Evolutionary conservation across 2,797 vertebrate species (phyloP).

Genomic region (Meda fulgida): DNA sequence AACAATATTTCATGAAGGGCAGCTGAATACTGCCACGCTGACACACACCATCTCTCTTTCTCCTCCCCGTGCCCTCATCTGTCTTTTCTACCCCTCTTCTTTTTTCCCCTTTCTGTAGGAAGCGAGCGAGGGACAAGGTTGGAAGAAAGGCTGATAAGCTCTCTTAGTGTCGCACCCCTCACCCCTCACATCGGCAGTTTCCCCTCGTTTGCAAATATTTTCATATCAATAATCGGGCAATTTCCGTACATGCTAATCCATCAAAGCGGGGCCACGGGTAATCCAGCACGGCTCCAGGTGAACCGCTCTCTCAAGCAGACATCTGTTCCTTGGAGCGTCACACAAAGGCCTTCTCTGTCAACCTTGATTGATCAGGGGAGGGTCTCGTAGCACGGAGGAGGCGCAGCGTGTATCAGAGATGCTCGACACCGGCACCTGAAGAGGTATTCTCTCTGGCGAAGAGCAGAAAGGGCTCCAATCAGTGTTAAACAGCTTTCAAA

Average conservation of each 20-base stretch:
- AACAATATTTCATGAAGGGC: conserved; percentile 88
- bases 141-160: conserved; percentile 59
- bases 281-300: conserved; percentile 93
- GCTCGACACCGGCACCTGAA: conserved; percentile 77
- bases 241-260: conserved; percentile 99
- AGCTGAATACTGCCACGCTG: conserved; percentile 77
- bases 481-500: conserved; percentile 78
- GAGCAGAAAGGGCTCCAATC: conserved; percentile 79
- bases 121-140: conserved; percentile 46
- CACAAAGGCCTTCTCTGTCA: conserved; percentile 94
- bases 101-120: conserved; percentile 54
- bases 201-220: conserved; percentile 89
- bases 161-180: conserved; percentile 59
- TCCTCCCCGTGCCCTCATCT: conserved; percentile 79
- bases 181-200: conserved; percentile 47
- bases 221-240: conserved; percentile 99
- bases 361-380: conserved; percentile 93
- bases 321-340: conserved; percentile 89
- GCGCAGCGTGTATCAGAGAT: conserved; percentile 87
- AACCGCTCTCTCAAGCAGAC: conserved; percentile 89
- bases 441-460: conserved; percentile 79
- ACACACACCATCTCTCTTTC: conserved; percentile 75
- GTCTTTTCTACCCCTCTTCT: conserved; percentile 84
- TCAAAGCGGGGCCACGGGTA: conserved; percentile 94
- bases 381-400: conserved; percentile 82